Evolutionary conservation across 2,113 vertebrate genomes (phyloP).

Genomic region (Gymnarchus niloticus): DNA sequence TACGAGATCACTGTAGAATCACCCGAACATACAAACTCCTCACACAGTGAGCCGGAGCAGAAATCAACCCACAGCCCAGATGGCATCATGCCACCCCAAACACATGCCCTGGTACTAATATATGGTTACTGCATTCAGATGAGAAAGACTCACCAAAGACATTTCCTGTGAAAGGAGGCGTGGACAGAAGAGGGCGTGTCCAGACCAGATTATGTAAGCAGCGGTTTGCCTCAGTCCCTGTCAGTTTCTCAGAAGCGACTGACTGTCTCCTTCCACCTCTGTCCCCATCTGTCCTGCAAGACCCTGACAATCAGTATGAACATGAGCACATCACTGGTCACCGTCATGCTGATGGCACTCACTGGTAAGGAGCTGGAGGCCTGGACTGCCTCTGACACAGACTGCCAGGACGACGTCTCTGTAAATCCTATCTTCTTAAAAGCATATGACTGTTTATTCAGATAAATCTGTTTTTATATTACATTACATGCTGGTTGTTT

Average conservation of each 20-base stretch:
- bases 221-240: not conserved
- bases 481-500: not conserved
- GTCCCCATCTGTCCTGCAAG: not conserved
- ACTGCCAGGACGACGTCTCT: not conserved
- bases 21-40: not conserved
- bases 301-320: slow-evolving; percentile 15
- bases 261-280: not conserved
- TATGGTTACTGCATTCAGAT: not conserved
- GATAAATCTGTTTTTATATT: not conserved
- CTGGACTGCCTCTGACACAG: too few species aligned
- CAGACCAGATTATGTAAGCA: not conserved
- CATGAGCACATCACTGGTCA: not conserved
- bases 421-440: not conserved
- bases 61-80: not conserved
- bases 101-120: not conserved
- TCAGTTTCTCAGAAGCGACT: not conserved
- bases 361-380: slow-evolving; percentile 20
- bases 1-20: not conserved
- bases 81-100: not conserved
- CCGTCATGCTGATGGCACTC: slow-evolving; percentile 22
- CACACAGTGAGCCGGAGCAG: not conserved
- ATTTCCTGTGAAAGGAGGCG: not conserved
- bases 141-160: not conserved
- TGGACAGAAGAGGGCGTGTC: not conserved
- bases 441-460: not conserved